Evolutionary conservation across 2,797 vertebrate species (phyloP), one percentile per base, ranked within the genome.

Genomic region (Petrocephalus sullivani): DNA sequence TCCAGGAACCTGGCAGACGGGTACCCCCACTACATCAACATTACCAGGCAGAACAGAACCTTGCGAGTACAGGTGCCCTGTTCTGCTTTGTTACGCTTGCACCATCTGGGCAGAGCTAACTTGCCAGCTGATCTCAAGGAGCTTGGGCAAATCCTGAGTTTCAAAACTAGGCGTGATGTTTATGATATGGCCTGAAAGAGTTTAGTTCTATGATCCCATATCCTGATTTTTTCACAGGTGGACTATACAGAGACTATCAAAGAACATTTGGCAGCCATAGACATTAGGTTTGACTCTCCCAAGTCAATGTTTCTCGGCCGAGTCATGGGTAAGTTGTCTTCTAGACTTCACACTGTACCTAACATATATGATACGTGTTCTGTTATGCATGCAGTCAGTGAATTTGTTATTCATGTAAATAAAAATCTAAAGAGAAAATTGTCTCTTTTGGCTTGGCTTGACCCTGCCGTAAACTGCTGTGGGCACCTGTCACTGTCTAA

Each of bases 241-340:
- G 98, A 99, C 91, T 99, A 98, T 90, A 97, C 97, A 92, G 97
- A 98, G 0, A 90, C 97, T 56, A 94, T 96, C 82, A 96, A 97
- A 87, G 97, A 98, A 90, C 97, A 96, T 92, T 97, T 99, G 90
- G 96, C 97, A 0, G 91, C 97, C 46, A 97, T 98, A 89, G 98
- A 99, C 87, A 97, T 96, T 90, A 97, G 97, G 90, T 96, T 99
- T 93, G 98, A 99, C 90, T 98, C 98, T 0, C 98, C 98, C 14
- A 99, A 98, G 92, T 97, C 98, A 86, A 96, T 99, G 92, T 99
- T 98, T 92, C 90, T 99, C 56, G 98, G 98, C 86, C 96, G 98
- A 2, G 98, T 99, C 88, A 98, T 99, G 97, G 98, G 98, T 99
- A 95, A 96, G 95, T 23, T 58, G 19, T 37, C 16, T 37, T 86